Conservation (phyloP, 1,140 invertebrate genomes). For the Saccostrea glomerata region DNA sequence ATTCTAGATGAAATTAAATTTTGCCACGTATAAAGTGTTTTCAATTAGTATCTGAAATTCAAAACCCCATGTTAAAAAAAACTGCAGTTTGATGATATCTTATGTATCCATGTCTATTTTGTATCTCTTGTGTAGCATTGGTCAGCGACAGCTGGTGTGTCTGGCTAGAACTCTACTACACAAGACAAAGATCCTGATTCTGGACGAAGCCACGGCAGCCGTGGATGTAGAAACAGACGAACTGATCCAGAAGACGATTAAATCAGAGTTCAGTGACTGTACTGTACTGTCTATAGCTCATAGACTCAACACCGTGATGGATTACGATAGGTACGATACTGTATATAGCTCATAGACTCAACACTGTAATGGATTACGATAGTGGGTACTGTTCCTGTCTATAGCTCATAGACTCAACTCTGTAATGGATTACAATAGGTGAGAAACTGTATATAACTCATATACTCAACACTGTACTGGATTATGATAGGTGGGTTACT, state of each 20-base stretch:
- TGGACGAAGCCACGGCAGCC: slow-evolving; percentile 80
- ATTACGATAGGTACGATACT: slow-evolving; percentile 76
- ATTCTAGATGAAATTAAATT: too few species aligned
- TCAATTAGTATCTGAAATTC: too few species aligned
- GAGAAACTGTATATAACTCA: slow-evolving; percentile 74
- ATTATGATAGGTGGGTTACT: too few species aligned
- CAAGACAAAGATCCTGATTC: slow-evolving; percentile 87
- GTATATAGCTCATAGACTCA: too few species aligned
- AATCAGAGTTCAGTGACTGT: slow-evolving; percentile 90
- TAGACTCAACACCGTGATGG: slow-evolving; percentile 95
- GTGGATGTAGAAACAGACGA: slow-evolving; percentile 83
- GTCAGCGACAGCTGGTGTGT: slow-evolving; percentile 82
- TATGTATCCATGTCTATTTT: too few species aligned
- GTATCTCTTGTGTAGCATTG: slow-evolving; percentile 74
- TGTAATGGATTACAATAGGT: background rate
- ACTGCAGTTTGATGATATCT: too few species aligned
- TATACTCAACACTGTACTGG: background rate
- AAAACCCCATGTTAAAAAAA: too few species aligned
- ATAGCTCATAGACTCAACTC: too few species aligned
- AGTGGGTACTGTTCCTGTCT: too few species aligned
- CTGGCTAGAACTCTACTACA: slow-evolving; percentile 81
- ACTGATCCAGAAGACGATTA: slow-evolving; percentile 93
- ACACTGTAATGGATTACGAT: too few species aligned
- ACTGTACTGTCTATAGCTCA: slow-evolving; percentile 96
- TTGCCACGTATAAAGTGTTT: too few species aligned